These are phyloP conservation scores for Himalopsyche phryganea DNA, from an alignment of 1,140 invertebrate species.

Conservation along the genomic window DNA sequence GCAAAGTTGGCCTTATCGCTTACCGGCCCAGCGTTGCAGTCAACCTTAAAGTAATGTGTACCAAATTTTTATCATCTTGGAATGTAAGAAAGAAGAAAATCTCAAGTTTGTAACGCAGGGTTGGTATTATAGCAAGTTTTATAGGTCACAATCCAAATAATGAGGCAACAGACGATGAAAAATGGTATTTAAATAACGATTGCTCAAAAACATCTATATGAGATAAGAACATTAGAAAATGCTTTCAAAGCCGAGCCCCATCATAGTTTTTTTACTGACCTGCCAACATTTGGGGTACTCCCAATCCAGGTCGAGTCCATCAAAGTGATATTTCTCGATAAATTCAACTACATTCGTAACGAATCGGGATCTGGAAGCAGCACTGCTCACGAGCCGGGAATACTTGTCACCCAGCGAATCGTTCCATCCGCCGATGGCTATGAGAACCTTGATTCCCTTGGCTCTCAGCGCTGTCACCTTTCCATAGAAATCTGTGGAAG, in stretches of 20 bases:
- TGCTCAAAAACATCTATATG: too few relatives aligned
- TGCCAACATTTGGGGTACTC: constrained; percentile 73
- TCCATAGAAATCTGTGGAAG: constrained; percentile 57
- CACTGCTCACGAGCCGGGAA: constrained; percentile 58
- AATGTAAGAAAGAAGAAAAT: too few relatives aligned
- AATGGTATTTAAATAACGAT: too few relatives aligned
- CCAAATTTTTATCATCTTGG: too few relatives aligned
- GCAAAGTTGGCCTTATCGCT: constrained; percentile 76
- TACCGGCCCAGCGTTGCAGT: constrained; percentile 62
- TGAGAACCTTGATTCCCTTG: constrained; percentile 63
- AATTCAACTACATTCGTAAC: constrained; percentile 60
- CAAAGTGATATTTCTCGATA: constrained; percentile 63
- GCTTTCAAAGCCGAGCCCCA: too few relatives aligned
- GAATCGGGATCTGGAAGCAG: constrained; percentile 56
- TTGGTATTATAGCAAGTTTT: too few relatives aligned
- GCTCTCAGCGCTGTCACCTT: constrained; percentile 57
- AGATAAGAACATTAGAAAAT: too few relatives aligned
- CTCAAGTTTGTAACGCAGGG: too few relatives aligned
- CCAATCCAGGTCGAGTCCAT: constrained; percentile 71
- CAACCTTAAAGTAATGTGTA: constrained; percentile 40
- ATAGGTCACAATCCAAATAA: too few relatives aligned
- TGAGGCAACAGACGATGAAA: too few relatives aligned
- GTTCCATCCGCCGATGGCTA: constrained; percentile 71
- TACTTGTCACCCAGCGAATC: constrained; percentile 67
- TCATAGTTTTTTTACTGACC: too few relatives aligned